Percentiles rank a stretch among this genome's conserved stretches.
phyloP scores from a whole-genome alignment of 2,888 invertebrate genomes.

The Icerya purchasi region DNA sequence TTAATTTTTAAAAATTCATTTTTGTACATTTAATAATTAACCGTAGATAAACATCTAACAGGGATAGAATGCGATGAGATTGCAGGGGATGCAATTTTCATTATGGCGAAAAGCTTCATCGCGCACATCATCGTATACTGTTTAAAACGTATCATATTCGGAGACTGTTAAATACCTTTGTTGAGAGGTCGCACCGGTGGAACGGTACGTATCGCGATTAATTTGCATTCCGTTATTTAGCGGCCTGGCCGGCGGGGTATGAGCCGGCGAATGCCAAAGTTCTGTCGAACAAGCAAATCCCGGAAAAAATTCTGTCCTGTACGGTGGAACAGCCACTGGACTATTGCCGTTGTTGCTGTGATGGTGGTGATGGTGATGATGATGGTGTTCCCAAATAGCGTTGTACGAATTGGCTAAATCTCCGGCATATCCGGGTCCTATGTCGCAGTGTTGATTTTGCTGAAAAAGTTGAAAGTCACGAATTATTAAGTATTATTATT shows the following conservation, averaged over 20 bases:
- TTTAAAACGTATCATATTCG: constrained; percentile 3
- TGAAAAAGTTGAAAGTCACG: too few species aligned
- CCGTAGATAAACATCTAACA: too few species aligned
- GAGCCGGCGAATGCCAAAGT: constrained; percentile 19
- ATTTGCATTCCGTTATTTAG: constrained; percentile 13
- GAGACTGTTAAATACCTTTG: constrained; percentile 17
- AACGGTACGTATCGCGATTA: constrained; percentile 12
- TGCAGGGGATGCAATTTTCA: too few species aligned
- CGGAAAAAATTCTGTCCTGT: constrained; percentile 47
- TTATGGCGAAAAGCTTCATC: too few species aligned
- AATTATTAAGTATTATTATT: too few species aligned
- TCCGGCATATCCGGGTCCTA: not conserved
- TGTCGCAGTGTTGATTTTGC: not conserved
- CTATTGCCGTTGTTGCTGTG: constrained; percentile 27
- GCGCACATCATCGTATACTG: too few species aligned
- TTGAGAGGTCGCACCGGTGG: constrained; percentile 17
- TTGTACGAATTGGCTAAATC: constrained; percentile 11
- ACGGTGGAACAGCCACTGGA: constrained; percentile 30
- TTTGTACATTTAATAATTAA: too few species aligned
- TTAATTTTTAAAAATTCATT: too few species aligned
- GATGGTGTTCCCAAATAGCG: constrained; percentile 14
- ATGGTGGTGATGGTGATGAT: constrained; percentile 15
- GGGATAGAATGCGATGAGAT: too few species aligned
- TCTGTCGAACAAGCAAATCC: constrained; percentile 30
- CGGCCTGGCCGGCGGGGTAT: not conserved